phyloP scores from a whole-genome alignment of 1,140 invertebrate genomes.

The Sinella curviseta region DNA sequence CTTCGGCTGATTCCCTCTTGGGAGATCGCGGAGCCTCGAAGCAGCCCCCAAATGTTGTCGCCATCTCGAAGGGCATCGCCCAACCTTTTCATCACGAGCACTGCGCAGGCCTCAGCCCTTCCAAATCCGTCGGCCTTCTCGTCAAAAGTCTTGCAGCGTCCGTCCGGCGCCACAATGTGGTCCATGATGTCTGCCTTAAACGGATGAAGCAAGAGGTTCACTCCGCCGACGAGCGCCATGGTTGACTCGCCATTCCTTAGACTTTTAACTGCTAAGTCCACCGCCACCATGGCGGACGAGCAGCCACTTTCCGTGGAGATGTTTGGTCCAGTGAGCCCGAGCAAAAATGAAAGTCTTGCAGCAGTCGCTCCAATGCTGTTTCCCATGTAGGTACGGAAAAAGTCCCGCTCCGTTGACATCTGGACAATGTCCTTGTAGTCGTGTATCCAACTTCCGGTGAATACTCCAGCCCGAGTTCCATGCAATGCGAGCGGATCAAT shows the following conservation, averaged over 20 bases:
- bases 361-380: not conserved
- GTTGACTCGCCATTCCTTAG: not conserved
- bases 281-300: not conserved
- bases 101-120: not conserved
- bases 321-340: not conserved
- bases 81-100: not conserved
- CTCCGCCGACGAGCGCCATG: not conserved
- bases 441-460: constrained; percentile 27
- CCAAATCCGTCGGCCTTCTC: constrained; percentile 6
- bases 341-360: not conserved
- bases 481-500: constrained; percentile 17
- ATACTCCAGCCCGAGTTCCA: constrained; percentile 35
- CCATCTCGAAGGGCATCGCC: not conserved
- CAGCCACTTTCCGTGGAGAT: not conserved
- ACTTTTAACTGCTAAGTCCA: not conserved
- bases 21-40: not conserved
- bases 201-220: constrained; percentile 5
- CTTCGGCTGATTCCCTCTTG: not conserved
- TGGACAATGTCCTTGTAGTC: not conserved
- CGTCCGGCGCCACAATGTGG: not conserved
- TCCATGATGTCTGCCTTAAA: not conserved
- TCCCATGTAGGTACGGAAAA: constrained; percentile 11
- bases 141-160: not conserved
- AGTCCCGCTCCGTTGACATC: not conserved
- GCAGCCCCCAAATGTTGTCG: not conserved